These are phyloP conservation scores for Tachuris rubrigastra DNA, from an alignment of 2,113 vertebrate species.

Conservation along the genomic window DNA sequence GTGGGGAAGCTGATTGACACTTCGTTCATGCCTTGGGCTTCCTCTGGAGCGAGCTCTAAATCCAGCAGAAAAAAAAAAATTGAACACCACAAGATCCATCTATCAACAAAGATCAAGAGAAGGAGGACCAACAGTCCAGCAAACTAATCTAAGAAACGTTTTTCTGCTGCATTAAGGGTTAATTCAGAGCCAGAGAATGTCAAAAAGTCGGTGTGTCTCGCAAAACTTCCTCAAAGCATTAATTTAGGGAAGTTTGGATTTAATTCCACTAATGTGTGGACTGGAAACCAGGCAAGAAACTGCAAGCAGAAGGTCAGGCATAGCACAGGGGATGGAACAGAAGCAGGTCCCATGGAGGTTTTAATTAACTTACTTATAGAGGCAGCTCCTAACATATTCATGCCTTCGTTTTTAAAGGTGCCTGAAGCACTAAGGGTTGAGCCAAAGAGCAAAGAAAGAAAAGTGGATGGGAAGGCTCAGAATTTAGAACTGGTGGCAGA, in stretches of 20 bases:
- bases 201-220: neutral
- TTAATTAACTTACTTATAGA: conserved; percentile 8
- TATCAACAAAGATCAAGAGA: neutral
- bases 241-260: neutral
- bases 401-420: neutral
- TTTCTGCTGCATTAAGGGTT: neutral
- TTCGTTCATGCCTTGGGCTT: neutral
- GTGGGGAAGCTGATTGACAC: neutral
- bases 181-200: neutral
- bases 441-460: neutral
- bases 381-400: neutral
- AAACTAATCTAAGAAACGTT: neutral
- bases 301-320: neutral
- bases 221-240: neutral
- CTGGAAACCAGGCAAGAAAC: neutral
- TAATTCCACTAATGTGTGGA: neutral
- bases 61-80: neutral
- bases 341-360: neutral
- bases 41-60: neutral
- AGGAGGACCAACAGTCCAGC: neutral
- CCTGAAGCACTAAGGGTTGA: neutral
- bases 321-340: neutral
- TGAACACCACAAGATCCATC: neutral
- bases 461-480: neutral
- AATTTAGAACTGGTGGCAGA: neutral